Base-by-base conservation (phyloP, 2,888 invertebrate species). In the Drosophila flavopinicola region DNA sequence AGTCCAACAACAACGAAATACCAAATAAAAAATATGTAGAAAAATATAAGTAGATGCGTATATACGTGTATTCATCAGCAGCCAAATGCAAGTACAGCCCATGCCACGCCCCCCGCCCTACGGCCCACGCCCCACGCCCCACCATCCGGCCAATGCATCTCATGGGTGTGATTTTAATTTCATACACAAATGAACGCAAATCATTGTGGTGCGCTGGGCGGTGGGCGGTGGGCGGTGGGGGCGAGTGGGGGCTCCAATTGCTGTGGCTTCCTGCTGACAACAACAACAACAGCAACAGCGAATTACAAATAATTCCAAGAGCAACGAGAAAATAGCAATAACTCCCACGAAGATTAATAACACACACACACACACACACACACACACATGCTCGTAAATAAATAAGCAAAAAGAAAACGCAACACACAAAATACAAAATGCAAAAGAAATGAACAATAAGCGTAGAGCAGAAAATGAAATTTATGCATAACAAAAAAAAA, bases 81-180 rank as follows among this genome's bases (percentile, higher is more conserved):
- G 64, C 42, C 49, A 61, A 63, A 53, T 64, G 66, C 74, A 70
- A 61, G 45, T 52, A 23, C 61, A 37, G 35, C n/a, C 17, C 54
- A 23, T 10, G 25, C 35, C 41, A 1, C 27, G 27, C 44, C 24
- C 10, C 32, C 10, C n/a, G 7, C 32, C 20, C 41, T 6, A 13
- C 6, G n/a, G 11, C 24, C 10, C 24, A 7, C 33, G 25, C 1
- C 24, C 1, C 30, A 17, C 17, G 17, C 23, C n/a, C 25, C 33
- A 23, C 35, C 27, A 38, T 24, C 27, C 38, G 27, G 24, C 32
- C 48, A 67, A 71, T 72, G 83, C 76, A 80, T 87, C 91, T 89
- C 91, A 78, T 70, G 91, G 88, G 91, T 91, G 91, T 91, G 90
- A 91, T 91, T 90, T 91, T 91, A 91, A 91, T 91, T 91, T 91